Evolutionary conservation across 2,888 invertebrate genomes (phyloP).

Genomic region (Archips crataeganus): DNA sequence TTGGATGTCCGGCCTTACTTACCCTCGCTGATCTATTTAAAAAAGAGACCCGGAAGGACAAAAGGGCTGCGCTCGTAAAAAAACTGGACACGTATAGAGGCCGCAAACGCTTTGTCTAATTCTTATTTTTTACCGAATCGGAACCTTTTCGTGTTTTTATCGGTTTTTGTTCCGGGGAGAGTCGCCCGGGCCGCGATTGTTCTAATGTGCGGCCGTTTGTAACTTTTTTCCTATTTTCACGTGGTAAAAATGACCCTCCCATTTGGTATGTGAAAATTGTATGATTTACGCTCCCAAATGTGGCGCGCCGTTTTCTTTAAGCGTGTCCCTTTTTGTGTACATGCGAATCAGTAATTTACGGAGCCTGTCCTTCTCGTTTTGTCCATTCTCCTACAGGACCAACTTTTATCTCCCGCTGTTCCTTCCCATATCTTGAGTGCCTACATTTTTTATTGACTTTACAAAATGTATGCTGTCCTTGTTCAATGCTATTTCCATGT

Average conservation of each 20-base stretch:
- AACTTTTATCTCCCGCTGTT: not conserved
- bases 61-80: conserved; percentile 82
- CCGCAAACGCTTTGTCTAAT: conserved; percentile 81
- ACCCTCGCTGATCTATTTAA: conserved; percentile 85
- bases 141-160: conserved; percentile 83
- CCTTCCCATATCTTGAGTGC: not conserved
- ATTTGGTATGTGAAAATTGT: conserved; percentile 69
- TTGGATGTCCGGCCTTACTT: conserved; percentile 81
- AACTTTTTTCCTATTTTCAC: conserved; percentile 74
- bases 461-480: too few relatives aligned
- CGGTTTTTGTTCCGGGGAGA: conserved; percentile 86
- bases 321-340: conserved; percentile 45
- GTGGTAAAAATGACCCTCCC: conserved; percentile 69
- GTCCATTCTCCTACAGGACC: conserved; percentile 24
- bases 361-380: conserved; percentile 43
- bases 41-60: conserved; percentile 84
- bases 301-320: conserved; percentile 56
- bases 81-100: conserved; percentile 84
- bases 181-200: conserved; percentile 71
- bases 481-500: too few relatives aligned
- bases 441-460: not conserved
- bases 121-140: conserved; percentile 86
- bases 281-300: conserved; percentile 63
- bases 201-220: conserved; percentile 83
- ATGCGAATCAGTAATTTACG: conserved; percentile 41